Conservation (phyloP, 2,113 vertebrate genomes). For the Lepus americanus region DNA sequence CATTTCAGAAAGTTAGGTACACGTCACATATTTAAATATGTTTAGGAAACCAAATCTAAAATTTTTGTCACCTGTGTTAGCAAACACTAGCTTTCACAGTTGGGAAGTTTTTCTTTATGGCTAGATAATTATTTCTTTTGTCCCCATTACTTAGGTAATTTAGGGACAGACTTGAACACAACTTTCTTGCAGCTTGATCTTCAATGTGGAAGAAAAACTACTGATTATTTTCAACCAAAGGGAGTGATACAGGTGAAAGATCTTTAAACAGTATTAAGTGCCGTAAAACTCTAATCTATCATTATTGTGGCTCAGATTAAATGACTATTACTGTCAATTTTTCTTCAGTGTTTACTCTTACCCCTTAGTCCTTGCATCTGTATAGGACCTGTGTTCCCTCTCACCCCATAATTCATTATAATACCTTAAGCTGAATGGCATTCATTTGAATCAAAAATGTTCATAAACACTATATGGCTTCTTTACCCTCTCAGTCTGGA, state of each 20-base stretch:
- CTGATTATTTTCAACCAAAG: conserved; percentile 39
- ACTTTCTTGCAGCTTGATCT: neutral
- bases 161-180: neutral
- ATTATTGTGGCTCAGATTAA: conserved; percentile 3
- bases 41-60: conserved; percentile 23
- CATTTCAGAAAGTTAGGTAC: neutral
- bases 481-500: neutral
- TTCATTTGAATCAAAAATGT: conserved; percentile 22
- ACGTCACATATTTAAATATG: neutral
- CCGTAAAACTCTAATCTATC: conserved; percentile 24
- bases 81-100: neutral
- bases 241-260: conserved; percentile 22
- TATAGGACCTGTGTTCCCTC: neutral
- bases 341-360: conserved; percentile 4
- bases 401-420: neutral
- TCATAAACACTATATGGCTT: neutral
- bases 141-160: conserved; percentile 29
- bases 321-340: conserved; percentile 30
- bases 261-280: conserved; percentile 47
- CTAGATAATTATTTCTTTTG: conserved; percentile 21
- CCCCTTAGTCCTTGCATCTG: conserved; percentile 22
- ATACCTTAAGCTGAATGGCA: neutral
- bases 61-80: neutral
- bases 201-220: conserved; percentile 21
- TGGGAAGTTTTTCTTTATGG: neutral